Evolutionary conservation across 2,888 invertebrate genomes (phyloP), one percentile per base, ranked within the genome.

Genomic region (Dasypolia templi): DNA sequence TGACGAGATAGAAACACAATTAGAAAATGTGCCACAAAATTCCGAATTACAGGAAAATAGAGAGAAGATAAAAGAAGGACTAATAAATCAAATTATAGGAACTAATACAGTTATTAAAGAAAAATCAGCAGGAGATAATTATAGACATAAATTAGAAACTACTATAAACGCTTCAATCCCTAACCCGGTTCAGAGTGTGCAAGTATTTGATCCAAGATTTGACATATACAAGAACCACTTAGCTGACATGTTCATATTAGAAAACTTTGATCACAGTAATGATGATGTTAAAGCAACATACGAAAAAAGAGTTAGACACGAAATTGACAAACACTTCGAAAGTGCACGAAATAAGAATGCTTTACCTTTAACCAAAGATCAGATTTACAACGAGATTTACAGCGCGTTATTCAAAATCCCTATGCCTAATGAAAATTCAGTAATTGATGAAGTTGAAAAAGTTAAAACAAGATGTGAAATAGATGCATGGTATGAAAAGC

Each of bases 391-490:
- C 78, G 91, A 93, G 79, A 80, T 94, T 17, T 93, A 92, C 44
- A 88, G 91, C 75, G 87, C 86, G 6, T 87, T 94, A 51, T 94
- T 89, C 71, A 92, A 90, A 85, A 90, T 93, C 3, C 90, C 91
- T 1, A 86, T 91, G 68, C 94, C 94, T 32, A 87, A 87, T 80
- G 89, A 92, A 79, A 82, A 71, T 58, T 89, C 90, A 19, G 81
- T 93, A 7, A 75, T 85, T 17, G 84, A 90, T 66, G 91, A 93
- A 88, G 92, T 94, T 22, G 93, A 93, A 87, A 88, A 91, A 82
- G 84, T 93, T 46, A 94, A 94, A 89, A 93, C 91, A 7, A 90
- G 91, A 75, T 93, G 91, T 84, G 93, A 91, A 89, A 88, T 94
- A 49, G 91, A 93, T 14, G 77, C 74, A 42, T 94, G 94, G 94